phyloP scores from a whole-genome alignment of 2,888 invertebrate species.

The Noctua pronuba region DNA sequence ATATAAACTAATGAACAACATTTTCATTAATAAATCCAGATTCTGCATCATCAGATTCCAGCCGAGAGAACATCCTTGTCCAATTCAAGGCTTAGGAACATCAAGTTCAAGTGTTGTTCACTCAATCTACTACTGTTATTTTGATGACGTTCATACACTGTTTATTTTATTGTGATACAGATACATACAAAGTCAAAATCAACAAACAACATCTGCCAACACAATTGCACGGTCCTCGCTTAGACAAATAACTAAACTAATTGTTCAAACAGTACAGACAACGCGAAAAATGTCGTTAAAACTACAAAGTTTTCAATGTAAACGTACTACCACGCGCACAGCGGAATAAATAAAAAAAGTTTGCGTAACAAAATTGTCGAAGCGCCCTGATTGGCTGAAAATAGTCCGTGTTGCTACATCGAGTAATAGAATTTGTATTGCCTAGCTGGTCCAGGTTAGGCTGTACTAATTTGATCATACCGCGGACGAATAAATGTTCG shows the following conservation, averaged over 20 bases:
- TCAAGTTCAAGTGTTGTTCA: background rate
- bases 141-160: slow-evolving; percentile 3
- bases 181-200: background rate
- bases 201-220: slow-evolving; percentile 8
- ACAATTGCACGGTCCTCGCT: slow-evolving; percentile 28
- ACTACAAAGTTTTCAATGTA: slow-evolving; percentile 50
- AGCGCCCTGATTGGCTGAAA: slow-evolving; percentile 57
- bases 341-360: slow-evolving; percentile 55
- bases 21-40: background rate
- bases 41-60: background rate
- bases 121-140: background rate
- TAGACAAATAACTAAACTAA: slow-evolving; percentile 57
- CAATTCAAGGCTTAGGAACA: background rate
- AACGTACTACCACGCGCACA: slow-evolving; percentile 53
- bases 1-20: too few species aligned
- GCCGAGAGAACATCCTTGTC: background rate
- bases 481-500: slow-evolving; percentile 1
- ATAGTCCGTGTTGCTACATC: slow-evolving; percentile 51
- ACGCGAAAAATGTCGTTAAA: slow-evolving; percentile 43
- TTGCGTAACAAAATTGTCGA: slow-evolving; percentile 52
- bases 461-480: slow-evolving; percentile 24
- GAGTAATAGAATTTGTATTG: slow-evolving; percentile 57
- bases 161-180: slow-evolving; percentile 14
- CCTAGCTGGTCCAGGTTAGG: slow-evolving; percentile 18
- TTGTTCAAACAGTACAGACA: slow-evolving; percentile 41